Evolutionary conservation across 2,113 vertebrate species (phyloP).

Genomic region (Brachyhypopomus gauderio): DNA sequence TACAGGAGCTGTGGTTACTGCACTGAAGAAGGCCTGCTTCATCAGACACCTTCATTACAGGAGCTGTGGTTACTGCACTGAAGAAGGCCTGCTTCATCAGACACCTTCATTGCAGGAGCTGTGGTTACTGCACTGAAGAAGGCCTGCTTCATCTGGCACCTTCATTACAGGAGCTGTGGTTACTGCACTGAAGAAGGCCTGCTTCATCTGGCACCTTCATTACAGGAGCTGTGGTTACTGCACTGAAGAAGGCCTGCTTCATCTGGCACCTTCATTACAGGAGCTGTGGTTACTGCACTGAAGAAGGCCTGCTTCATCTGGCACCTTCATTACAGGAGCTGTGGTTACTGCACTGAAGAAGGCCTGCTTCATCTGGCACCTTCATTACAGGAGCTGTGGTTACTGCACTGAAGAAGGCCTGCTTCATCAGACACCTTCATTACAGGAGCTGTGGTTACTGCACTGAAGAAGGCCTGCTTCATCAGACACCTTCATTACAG

Average conservation of each 20-base stretch:
- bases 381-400: background rate
- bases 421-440: slow-evolving; percentile 39
- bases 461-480: slow-evolving; percentile 54
- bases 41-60: slow-evolving; percentile 17
- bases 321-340: background rate
- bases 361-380: slow-evolving; percentile 53
- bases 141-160: slow-evolving; percentile 54
- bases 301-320: slow-evolving; percentile 56
- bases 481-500: slow-evolving; percentile 18
- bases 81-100: slow-evolving; percentile 56
- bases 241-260: slow-evolving; percentile 53
- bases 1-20: background rate
- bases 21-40: too few species aligned
- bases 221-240: background rate
- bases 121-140: slow-evolving; percentile 9
- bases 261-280: slow-evolving; percentile 19
- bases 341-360: slow-evolving; percentile 8
- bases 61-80: background rate
- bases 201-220: slow-evolving; percentile 38
- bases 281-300: background rate
- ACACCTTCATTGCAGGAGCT: background rate
- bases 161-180: background rate
- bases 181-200: slow-evolving; percentile 45
- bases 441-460: background rate
- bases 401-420: slow-evolving; percentile 47